Conservation (phyloP, 2,113 vertebrate genomes). For the Lophius piscatorius region DNA sequence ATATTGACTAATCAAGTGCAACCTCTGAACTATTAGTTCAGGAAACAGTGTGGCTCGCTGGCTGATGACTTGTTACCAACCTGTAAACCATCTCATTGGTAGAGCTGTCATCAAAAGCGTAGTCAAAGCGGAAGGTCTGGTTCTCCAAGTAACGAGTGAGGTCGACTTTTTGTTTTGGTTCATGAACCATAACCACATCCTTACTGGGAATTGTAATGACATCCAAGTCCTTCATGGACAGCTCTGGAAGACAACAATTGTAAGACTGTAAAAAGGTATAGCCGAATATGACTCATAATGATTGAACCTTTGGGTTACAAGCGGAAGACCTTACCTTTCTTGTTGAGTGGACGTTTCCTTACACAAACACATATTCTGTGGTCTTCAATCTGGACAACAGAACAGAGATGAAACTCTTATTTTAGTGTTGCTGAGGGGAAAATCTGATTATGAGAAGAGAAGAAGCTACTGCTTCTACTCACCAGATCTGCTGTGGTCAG, state of each 20-base stretch:
- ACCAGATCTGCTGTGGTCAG: constrained; percentile 94
- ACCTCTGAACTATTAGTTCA: not conserved
- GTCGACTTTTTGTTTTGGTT: constrained; percentile 98
- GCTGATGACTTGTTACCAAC: constrained; percentile 48
- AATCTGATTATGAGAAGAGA: not conserved
- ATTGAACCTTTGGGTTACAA: not conserved
- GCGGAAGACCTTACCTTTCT: constrained; percentile 85
- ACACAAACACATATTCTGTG: constrained; percentile 99
- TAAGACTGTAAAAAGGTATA: not conserved
- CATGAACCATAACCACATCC: constrained; percentile 98
- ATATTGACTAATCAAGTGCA: not conserved
- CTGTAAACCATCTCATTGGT: constrained; percentile 99
- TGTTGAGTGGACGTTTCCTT: constrained; percentile 96
- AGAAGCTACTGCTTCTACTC: constrained; percentile 61
- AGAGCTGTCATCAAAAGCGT: constrained; percentile 94
- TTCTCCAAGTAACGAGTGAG: constrained; percentile 97
- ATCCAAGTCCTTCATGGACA: constrained; percentile 93
- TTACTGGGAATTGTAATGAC: constrained; percentile 99
- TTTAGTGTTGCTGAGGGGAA: not conserved
- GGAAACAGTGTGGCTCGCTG: not conserved
- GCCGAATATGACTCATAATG: not conserved
- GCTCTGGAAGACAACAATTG: constrained; percentile 78
- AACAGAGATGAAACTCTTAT: constrained; percentile 24
- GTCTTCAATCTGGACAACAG: constrained; percentile 89
- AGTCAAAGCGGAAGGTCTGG: constrained; percentile 99